Evolutionary conservation across 2,888 invertebrate species (phyloP), one percentile per base, ranked within the genome.

Genomic region (Taphrorychus bicolor): DNA sequence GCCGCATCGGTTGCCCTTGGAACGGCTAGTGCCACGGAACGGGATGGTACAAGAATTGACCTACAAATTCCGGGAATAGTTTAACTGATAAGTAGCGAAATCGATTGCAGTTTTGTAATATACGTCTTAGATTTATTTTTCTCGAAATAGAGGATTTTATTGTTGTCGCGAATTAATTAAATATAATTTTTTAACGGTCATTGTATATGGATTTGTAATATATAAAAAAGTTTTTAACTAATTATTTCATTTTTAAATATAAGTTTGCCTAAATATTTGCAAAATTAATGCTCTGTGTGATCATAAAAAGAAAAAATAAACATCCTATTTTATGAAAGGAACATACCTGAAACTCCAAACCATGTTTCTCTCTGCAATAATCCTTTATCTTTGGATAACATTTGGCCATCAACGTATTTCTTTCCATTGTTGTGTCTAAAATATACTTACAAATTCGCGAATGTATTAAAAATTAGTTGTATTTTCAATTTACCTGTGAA

Each of bases 371-470:
- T 60, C 98, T 84, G 79, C 98, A 98, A 80, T 95, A 98, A 79
- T 98, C 97, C 80, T 98, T 98, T 72, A 98, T 88, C 78, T 92
- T 91, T 0, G 98, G 98, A 81, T 98, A 98, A 72, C 98, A 97
- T 81, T 97, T 96, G 1, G 98, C 95, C 98, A 98, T 98, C 66
- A 98, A 80, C 0, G 97, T 97, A 81, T 98, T 98, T 70, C 98
- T 85, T 80, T 98, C 98, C 90, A 97, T 92, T 0, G 97, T 95
- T 0, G 98, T 98, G 79, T 98, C 98, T 97, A 81, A 42, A 83
- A 74, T 24, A 22, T 21, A n/a, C n/a, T n/a, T 1, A 32, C 32
- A 9, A 11, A 32, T 3, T 3, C 3, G 7, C 32, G 7, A 32
- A 11, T 17, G 19, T n/a, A n/a, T n/a, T n/a, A n/a, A n/a, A 32